Evolutionary conservation across 1,140 invertebrate species (phyloP).

Genomic region (Phymorhynchus buccinoides): DNA sequence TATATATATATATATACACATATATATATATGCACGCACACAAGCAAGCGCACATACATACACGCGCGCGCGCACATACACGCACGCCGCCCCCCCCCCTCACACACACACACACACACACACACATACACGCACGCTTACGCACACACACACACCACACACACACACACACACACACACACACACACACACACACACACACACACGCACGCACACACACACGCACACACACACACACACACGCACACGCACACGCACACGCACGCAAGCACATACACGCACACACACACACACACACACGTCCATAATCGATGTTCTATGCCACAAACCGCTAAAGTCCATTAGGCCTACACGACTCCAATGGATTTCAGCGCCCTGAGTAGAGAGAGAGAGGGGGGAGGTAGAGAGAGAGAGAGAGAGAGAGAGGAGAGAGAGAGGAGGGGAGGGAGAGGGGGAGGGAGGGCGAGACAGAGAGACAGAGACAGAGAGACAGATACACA

Average conservation of each 20-base stretch:
- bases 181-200: not conserved
- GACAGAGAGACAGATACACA: no score
- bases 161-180: no score
- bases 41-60: not conserved
- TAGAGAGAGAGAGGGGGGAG: no score
- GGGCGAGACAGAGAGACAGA: no score
- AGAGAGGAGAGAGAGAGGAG: no score
- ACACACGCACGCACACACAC: slow-evolving; percentile 13
- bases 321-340: no score
- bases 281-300: not conserved
- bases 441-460: no score
- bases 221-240: slow-evolving; percentile 13
- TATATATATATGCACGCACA: not conserved
- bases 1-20: not conserved
- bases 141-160: not conserved
- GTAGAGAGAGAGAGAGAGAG: no score
- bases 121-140: no score
- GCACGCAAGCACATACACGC: slow-evolving; percentile 1
- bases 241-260: not conserved
- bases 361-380: no score
- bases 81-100: not conserved
- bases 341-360: no score
- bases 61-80: not conserved
- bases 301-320: no score
- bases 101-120: not conserved